Evolutionary conservation across 2,113 vertebrate species (phyloP).

Genomic region (Barbus barbus): DNA sequence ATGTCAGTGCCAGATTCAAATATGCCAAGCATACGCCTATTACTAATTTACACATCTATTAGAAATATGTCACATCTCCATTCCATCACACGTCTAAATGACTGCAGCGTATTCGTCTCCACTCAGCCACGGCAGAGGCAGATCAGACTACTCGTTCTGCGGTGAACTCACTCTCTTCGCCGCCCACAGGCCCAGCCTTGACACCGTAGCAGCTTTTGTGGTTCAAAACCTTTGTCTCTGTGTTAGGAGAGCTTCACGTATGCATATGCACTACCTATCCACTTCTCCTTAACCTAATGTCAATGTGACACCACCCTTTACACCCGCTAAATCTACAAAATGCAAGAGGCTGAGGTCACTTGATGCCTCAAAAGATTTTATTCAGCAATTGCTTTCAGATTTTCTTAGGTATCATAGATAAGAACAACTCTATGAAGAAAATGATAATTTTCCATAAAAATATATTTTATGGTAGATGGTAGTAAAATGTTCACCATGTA

Average conservation of each 20-base stretch:
- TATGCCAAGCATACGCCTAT: constrained; percentile 42
- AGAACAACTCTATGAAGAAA: background rate
- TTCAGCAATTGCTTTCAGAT: background rate
- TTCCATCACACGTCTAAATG: constrained; percentile 19
- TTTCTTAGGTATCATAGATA: background rate
- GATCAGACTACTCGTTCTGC: constrained; percentile 11
- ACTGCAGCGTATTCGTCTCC: constrained; percentile 19
- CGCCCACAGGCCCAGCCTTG: constrained; percentile 1
- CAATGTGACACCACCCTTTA: constrained; percentile 14
- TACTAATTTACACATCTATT: constrained; percentile 55
- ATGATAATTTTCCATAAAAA: background rate
- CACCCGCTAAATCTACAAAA: background rate
- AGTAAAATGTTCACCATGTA: background rate
- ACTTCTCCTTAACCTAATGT: constrained; percentile 17
- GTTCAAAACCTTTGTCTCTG: constrained; percentile 11
- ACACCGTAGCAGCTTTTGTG: constrained; percentile 2
- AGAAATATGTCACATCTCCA: constrained; percentile 44
- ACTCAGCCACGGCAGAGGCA: background rate
- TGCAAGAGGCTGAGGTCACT: background rate
- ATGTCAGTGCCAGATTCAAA: constrained; percentile 47
- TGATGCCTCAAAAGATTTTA: background rate
- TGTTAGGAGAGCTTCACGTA: background rate
- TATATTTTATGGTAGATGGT: background rate
- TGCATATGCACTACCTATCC: background rate
- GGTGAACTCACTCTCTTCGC: background rate